A percentile compares a stretch with the other conserved stretches of the same genome.
Evolutionary conservation across 2,113 vertebrate genomes (phyloP).

Genomic region (human (Homo sapiens)): DNA sequence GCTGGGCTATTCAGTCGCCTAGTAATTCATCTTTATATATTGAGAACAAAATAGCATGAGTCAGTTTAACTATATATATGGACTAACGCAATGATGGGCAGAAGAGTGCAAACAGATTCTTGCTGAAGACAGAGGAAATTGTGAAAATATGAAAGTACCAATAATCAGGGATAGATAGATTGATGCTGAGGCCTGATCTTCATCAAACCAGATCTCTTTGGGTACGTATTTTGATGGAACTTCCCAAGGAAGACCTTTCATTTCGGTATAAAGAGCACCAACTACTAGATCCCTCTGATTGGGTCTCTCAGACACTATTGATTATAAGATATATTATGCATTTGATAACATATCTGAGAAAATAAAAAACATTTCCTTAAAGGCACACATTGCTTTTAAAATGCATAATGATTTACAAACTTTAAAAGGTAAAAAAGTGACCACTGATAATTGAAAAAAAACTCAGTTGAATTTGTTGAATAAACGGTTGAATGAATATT

Average conservation of each 20-base stretch:
- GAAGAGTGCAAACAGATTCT: background rate
- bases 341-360: background rate
- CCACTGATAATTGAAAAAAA: background rate
- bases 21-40: background rate
- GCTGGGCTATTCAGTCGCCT: background rate
- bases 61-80: background rate
- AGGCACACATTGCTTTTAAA: background rate
- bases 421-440: background rate
- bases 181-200: background rate
- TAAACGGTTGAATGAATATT: background rate
- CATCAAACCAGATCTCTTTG: background rate
- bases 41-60: background rate
- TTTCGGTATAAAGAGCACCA: background rate
- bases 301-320: background rate
- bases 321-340: background rate
- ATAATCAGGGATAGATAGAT: background rate
- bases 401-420: background rate
- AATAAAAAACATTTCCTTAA: background rate
- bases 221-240: background rate
- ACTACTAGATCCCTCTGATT: background rate
- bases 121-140: background rate
- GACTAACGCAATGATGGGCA: background rate
- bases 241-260: background rate
- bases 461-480: background rate
- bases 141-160: background rate